Evolutionary conservation across 2,888 invertebrate species (phyloP), one percentile per base, ranked within the genome.

Genomic region (Liposcelis brunnea): DNA sequence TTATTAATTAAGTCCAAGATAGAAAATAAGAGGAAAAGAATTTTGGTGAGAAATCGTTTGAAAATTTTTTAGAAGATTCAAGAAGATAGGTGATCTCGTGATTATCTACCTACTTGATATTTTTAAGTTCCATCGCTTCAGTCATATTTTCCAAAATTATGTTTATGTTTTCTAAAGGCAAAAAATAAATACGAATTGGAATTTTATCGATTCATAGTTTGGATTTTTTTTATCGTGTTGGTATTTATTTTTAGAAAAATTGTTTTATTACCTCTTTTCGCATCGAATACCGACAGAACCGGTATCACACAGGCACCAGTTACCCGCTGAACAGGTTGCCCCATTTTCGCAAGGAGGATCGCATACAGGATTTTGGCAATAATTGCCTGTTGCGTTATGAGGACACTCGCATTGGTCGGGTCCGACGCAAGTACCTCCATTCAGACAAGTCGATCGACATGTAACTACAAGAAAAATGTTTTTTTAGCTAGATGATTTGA

Each of bases 391-490:
- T 35, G 55, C 56, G 47, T 59, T 56, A 32, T 56, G 56, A 0
- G 63, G 62, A 52, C 68, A 68, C 33, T 60, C 56, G 52, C 68
- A 68, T 43, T 58, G 55, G 38, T 64, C 61, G 1, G 63, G 62
- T 2, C 58, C 57, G 2, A 62, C 52, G 53, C 67, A 68, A 7
- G 55, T 52, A 2, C 68, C 68, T 2, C 61, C 64, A 54, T 67
- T 64, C 47, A 56, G 52, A 55, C 68, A 68, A 1, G 58, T 50
- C 2, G 58, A 59, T 10, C 53, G 50, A 51, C 67, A 68, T 1
- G 61, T 54, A 37, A 61, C 65, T 63, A 55, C 12, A 44, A 49
- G 26, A 26, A 8, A 26, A 26, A 26, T 26, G 26, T 26, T 26
- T 26, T n/a, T n/a, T n/a, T n/a, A n/a, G n/a, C n/a, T n/a, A n/a